These are phyloP conservation scores for Oostethus manadensis DNA, from an alignment of 2,113 vertebrate species.

Conservation along the genomic window DNA sequence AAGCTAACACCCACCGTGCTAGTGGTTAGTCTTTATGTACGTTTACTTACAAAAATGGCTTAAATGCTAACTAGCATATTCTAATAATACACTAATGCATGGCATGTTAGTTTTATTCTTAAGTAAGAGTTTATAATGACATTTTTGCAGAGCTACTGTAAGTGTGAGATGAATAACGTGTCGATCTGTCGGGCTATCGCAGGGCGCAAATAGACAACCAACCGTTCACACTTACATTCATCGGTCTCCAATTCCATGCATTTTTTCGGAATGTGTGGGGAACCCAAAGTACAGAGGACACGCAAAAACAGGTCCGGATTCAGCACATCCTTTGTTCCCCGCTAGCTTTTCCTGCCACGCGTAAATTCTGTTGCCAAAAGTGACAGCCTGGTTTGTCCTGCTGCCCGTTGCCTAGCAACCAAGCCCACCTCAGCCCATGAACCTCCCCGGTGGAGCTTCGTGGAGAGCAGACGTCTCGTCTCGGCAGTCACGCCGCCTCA, in stretches of 20 bases:
- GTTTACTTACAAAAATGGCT: too few species aligned
- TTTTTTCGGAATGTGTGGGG: background rate
- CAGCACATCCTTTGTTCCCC: background rate
- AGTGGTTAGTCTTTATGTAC: too few species aligned
- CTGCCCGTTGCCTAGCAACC: conserved; percentile 4
- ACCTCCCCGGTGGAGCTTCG: conserved; percentile 1
- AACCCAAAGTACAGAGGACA: background rate
- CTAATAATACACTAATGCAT: too few species aligned
- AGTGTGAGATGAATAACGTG: too few species aligned
- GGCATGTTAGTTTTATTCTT: too few species aligned
- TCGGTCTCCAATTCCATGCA: background rate
- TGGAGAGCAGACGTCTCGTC: background rate
- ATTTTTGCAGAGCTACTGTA: too few species aligned
- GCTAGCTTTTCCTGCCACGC: background rate
- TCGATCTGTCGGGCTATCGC: background rate
- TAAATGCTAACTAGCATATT: too few species aligned
- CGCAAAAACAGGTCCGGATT: background rate
- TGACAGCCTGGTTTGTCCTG: background rate
- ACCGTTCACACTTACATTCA: background rate
- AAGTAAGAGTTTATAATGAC: too few species aligned
- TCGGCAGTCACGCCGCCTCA: conserved; percentile 6
- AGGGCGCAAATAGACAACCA: background rate
- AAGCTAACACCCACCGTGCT: too few species aligned
- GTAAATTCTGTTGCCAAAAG: background rate
- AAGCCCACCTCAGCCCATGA: background rate